Percentiles rank a stretch among this genome's conserved stretches.
phyloP scores from a whole-genome alignment of 2,888 invertebrate genomes.

The Campoplex capitator region DNA sequence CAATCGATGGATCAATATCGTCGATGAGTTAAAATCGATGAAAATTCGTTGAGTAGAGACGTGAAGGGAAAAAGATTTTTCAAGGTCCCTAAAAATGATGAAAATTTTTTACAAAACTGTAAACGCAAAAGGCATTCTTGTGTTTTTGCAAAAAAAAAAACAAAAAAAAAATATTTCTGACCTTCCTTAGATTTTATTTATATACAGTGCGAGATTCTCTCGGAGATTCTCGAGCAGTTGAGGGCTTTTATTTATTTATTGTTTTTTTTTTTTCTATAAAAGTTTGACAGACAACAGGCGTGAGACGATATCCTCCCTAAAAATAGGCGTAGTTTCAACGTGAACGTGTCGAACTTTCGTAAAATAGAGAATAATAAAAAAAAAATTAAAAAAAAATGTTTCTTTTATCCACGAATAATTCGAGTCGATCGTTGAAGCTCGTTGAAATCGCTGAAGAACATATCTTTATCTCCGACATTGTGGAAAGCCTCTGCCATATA shows the following conservation, averaged over 20 bases:
- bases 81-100: neutral
- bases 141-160: neutral
- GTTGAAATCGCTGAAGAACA: constrained; percentile 39
- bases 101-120: constrained; percentile 14
- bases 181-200: constrained; percentile 62
- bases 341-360: constrained; percentile 4
- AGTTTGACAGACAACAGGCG: neutral
- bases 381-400: neutral
- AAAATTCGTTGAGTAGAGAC: neutral
- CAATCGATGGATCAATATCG: neutral
- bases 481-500: constrained; percentile 25
- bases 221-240: constrained; percentile 41
- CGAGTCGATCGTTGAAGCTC: neutral
- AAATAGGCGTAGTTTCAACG: neutral
- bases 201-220: constrained; percentile 49
- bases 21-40: neutral
- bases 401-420: neutral
- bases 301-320: neutral
- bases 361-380: neutral
- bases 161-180: constrained; percentile 9
- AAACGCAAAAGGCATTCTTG: neutral
- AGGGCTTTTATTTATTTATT: neutral
- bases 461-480: constrained; percentile 35
- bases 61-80: neutral
- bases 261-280: neutral